These are phyloP conservation scores for Calameuta filiformis DNA, from an alignment of 2,888 invertebrate species.

Conservation along the genomic window DNA sequence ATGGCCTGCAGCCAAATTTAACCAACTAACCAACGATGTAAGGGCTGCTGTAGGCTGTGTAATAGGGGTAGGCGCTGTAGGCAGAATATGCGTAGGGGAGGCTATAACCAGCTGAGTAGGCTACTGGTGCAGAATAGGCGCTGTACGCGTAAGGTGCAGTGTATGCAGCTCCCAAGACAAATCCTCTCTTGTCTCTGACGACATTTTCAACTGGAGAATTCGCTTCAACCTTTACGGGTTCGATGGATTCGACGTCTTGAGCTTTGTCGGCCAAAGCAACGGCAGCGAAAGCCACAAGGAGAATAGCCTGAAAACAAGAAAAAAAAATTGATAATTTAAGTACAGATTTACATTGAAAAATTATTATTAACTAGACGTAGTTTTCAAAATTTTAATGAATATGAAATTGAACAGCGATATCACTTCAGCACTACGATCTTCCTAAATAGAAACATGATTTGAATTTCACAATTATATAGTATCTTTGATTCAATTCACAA, in stretches of 20 bases:
- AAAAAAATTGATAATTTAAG: background rate
- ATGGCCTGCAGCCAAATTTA: conserved; percentile 19
- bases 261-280: conserved; percentile 38
- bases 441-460: background rate
- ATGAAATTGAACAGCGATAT: background rate
- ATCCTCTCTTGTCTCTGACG: conserved; percentile 49
- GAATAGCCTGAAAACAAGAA: conserved; percentile 37
- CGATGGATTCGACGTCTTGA: conserved; percentile 19
- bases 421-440: background rate
- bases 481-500: no score
- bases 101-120: conserved; percentile 31
- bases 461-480: background rate
- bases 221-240: conserved; percentile 8
- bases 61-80: conserved; percentile 44
- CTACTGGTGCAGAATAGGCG: conserved; percentile 36
- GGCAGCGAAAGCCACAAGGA: conserved; percentile 50
- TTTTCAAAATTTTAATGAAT: background rate
- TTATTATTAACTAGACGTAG: background rate
- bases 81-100: conserved; percentile 43
- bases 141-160: conserved; percentile 32
- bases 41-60: conserved; percentile 39
- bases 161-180: conserved; percentile 31
- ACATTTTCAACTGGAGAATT: conserved; percentile 18
- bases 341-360: background rate
- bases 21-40: conserved; percentile 41